Conservation (phyloP, 2,797 vertebrate species). For the Scyliorhinus canicula region DNA sequence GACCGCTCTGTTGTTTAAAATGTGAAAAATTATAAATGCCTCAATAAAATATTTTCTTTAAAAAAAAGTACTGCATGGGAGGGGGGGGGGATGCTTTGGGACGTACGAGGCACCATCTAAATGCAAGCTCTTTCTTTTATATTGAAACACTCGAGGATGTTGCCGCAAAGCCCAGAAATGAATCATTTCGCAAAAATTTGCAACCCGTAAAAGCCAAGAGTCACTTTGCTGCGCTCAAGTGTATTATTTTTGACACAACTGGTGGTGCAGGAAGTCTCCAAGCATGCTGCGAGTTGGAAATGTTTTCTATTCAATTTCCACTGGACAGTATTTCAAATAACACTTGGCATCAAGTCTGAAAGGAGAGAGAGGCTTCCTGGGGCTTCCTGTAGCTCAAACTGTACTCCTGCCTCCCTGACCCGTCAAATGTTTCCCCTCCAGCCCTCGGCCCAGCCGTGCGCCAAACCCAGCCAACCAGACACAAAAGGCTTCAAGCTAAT, state of each 20-base stretch:
- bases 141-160: background rate
- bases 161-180: background rate
- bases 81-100: background rate
- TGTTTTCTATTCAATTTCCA: conserved; percentile 44
- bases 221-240: background rate
- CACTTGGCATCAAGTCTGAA: conserved; percentile 58
- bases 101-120: background rate
- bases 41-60: no score
- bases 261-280: background rate
- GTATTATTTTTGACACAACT: conserved; percentile 9
- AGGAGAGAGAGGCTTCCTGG: conserved; percentile 56
- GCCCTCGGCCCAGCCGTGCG: conserved; percentile 15
- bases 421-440: conserved; percentile 57
- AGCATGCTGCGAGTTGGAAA: background rate
- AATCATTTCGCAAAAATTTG: background rate
- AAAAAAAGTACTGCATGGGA: no score
- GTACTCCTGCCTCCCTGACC: conserved; percentile 58
- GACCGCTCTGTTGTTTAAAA: no score
- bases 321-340: conserved; percentile 56
- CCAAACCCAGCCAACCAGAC: background rate
- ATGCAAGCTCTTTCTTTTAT: background rate
- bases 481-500: background rate
- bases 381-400: conserved; percentile 58
- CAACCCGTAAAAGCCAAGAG: background rate
- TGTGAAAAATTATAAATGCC: no score